Conservation (phyloP, 2,888 invertebrate species). For the Eupithecia abbreviata region DNA sequence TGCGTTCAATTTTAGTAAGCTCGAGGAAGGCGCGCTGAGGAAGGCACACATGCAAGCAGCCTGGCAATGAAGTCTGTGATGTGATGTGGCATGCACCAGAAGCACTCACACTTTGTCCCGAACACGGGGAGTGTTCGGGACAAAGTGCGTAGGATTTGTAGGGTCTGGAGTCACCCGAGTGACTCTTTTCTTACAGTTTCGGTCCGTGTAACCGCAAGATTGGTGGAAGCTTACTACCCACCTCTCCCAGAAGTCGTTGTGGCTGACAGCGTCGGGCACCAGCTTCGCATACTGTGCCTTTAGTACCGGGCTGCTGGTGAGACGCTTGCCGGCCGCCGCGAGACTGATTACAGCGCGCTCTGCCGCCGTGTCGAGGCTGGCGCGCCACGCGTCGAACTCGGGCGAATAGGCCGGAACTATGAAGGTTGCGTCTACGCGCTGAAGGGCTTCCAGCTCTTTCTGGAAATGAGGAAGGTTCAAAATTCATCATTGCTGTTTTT, state of each 20-base stretch:
- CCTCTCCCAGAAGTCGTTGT: slow-evolving; percentile 92
- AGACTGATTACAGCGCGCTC: slow-evolving; percentile 53
- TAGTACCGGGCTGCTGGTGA: slow-evolving; percentile 75
- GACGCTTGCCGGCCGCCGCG: slow-evolving; percentile 55
- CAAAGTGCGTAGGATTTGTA: too few relatives aligned
- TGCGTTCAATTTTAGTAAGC: too few relatives aligned
- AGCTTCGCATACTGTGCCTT: slow-evolving; percentile 85
- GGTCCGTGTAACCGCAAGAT: too few relatives aligned
- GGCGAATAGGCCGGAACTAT: slow-evolving; percentile 86
- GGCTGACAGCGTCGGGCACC: slow-evolving; percentile 88
- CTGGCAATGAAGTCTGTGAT: too few relatives aligned
- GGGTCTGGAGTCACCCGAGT: too few relatives aligned
- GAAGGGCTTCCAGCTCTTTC: slow-evolving; percentile 88
- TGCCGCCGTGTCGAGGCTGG: slow-evolving; percentile 61
- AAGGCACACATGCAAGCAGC: too few relatives aligned
- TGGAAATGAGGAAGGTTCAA: slow-evolving; percentile 51
- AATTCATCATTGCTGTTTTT: background rate
- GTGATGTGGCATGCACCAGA: too few relatives aligned
- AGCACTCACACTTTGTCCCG: too few relatives aligned
- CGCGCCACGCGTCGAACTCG: slow-evolving; percentile 76
- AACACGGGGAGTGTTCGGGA: too few relatives aligned
- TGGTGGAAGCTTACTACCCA: too few relatives aligned
- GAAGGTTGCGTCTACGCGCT: slow-evolving; percentile 89
- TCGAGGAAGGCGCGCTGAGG: too few relatives aligned
- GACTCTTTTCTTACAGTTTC: too few relatives aligned